phyloP scores from a whole-genome alignment of 2,113 vertebrate species.

The Orycteropus afer region DNA sequence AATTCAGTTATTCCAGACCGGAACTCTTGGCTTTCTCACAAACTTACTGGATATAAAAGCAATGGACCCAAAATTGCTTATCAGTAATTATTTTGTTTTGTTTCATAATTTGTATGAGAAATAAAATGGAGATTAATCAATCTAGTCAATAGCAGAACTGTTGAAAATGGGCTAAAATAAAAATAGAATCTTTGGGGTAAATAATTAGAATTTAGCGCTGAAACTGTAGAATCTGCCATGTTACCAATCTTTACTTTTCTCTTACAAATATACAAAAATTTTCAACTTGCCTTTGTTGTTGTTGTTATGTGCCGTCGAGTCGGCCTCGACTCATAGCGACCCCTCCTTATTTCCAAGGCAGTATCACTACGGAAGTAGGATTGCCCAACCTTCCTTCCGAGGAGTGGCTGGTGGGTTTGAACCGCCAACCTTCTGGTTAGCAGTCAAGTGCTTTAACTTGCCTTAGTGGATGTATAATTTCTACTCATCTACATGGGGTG shows the following conservation, averaged over 20 bases:
- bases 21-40: not conserved
- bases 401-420: too few species aligned
- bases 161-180: not conserved
- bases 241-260: not conserved
- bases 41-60: not conserved
- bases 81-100: not conserved
- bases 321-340: too few species aligned
- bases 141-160: not conserved
- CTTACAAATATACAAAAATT: not conserved
- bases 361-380: too few species aligned
- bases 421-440: too few species aligned
- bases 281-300: not conserved
- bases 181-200: not conserved
- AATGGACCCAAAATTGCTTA: not conserved
- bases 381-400: too few species aligned
- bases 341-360: too few species aligned
- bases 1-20: not conserved
- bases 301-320: too few species aligned
- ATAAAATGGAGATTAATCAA: not conserved
- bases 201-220: not conserved
- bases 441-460: too few species aligned
- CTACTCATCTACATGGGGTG: not conserved
- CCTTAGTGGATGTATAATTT: not conserved
- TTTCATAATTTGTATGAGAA: not conserved
- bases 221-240: not conserved